phyloP scores from a whole-genome alignment of 2,888 invertebrate genomes.

The Drosophila melanosoma region DNA sequence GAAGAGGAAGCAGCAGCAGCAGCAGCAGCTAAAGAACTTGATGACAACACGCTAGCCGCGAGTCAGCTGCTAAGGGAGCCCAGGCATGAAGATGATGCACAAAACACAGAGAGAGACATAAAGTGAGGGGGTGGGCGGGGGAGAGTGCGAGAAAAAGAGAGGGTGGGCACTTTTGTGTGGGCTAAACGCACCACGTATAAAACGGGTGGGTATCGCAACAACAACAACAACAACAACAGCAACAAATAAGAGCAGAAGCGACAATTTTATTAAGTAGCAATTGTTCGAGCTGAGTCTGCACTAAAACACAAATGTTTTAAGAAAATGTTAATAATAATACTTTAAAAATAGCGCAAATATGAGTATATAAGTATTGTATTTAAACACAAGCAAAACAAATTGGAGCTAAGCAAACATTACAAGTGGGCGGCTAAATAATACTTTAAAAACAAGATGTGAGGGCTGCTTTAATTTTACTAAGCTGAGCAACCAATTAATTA shows the following conservation, averaged over 20 bases:
- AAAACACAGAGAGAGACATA: not conserved
- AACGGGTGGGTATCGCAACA: conserved; percentile 28
- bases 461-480: no score
- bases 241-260: conserved; percentile 4
- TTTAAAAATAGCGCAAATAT: not conserved
- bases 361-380: not conserved
- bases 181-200: conserved; percentile 20
- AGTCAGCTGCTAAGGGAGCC: conserved; percentile 3
- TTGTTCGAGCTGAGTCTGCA: not conserved
- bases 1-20: conserved; percentile 1
- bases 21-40: conserved; percentile 15
- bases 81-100: not conserved
- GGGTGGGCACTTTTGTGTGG: conserved; percentile 26
- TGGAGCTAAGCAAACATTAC: not conserved
- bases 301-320: not conserved
- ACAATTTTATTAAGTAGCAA: conserved; percentile 16
- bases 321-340: not conserved
- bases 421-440: not conserved
- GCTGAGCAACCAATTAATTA: no score
- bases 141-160: not conserved
- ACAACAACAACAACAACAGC: conserved; percentile 18
- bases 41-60: conserved; percentile 23
- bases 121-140: not conserved
- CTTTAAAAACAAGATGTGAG: no score
- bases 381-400: not conserved